Percentiles rank a stretch among this genome's conserved stretches.
Evolutionary conservation across 2,113 vertebrate species (phyloP).

Genomic region (Hippolais icterina): DNA sequence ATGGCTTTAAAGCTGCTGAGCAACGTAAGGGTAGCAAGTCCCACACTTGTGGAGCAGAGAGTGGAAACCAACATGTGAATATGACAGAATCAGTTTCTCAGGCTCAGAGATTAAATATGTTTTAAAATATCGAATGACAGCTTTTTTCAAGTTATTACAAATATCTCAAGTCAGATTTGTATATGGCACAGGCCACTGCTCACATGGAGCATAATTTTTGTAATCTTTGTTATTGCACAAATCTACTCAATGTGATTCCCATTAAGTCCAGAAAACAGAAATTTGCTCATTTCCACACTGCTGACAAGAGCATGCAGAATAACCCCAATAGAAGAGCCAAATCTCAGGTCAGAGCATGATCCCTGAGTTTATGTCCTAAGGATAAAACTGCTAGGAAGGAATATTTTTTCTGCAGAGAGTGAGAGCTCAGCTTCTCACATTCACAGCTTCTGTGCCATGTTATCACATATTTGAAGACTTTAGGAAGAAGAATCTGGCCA

Average conservation of each 20-base stretch:
- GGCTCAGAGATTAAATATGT: neutral
- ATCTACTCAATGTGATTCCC: neutral
- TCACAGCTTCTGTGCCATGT: neutral
- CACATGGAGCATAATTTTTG: neutral
- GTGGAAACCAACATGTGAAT: neutral
- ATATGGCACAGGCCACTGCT: neutral
- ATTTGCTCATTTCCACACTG: neutral
- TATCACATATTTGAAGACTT: neutral
- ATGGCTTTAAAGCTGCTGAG: neutral
- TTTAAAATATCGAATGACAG: neutral
- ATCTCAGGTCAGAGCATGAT: neutral
- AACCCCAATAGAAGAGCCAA: neutral
- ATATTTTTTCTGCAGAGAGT: neutral
- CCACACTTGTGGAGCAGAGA: neutral
- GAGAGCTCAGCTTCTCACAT: neutral
- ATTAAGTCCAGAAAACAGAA: neutral
- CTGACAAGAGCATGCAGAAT: neutral
- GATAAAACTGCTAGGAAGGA: neutral
- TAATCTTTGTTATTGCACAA: neutral
- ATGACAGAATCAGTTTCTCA: neutral
- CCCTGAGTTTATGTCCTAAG: neutral
- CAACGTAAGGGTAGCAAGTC: neutral
- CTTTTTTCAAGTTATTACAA: constrained; percentile 3
- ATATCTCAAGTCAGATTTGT: neutral
- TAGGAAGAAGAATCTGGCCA: neutral